Percentiles rank a stretch among this genome's conserved stretches.
Evolutionary conservation across 1,140 invertebrate genomes (phyloP).

Genomic region (Lordiphosa stackelbergi): DNA sequence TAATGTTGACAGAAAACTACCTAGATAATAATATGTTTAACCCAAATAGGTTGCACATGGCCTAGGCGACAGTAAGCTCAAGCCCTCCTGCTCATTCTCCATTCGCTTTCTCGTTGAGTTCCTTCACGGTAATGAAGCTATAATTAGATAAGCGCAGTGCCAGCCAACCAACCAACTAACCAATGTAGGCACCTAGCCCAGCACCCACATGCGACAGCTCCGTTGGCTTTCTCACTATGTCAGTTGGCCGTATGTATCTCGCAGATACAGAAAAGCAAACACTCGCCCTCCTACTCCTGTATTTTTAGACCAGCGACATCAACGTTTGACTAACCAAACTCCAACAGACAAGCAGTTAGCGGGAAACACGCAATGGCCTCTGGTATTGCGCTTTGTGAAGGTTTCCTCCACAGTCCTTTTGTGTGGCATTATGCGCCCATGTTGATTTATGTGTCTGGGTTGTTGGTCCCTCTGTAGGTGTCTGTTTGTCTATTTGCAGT

Average conservation of each 20-base stretch:
- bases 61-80: slow-evolving; percentile 28
- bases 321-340: slow-evolving; percentile 69
- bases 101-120: not conserved
- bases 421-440: slow-evolving; percentile 17
- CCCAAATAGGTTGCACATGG: slow-evolving; percentile 35
- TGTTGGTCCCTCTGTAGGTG: slow-evolving; percentile 7
- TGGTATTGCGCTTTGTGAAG: not conserved
- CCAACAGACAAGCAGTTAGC: slow-evolving; percentile 16
- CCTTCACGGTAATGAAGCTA: slow-evolving; percentile 62
- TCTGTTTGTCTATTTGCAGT: slow-evolving; percentile 24
- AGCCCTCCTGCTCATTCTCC: slow-evolving; percentile 22
- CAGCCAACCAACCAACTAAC: slow-evolving; percentile 15
- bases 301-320: slow-evolving; percentile 49
- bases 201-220: slow-evolving; percentile 11
- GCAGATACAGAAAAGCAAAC: slow-evolving; percentile 18
- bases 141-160: slow-evolving; percentile 68
- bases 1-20: slow-evolving; percentile 37
- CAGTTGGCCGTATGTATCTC: slow-evolving; percentile 32
- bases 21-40: slow-evolving; percentile 43
- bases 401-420: slow-evolving; percentile 6
- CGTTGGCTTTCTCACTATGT: not conserved
- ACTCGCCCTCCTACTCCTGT: slow-evolving; percentile 11
- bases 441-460: slow-evolving; percentile 11
- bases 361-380: slow-evolving; percentile 21
- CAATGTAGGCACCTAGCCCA: slow-evolving; percentile 7